Percentiles rank a stretch among this genome's conserved stretches.
Evolutionary conservation across 2,888 invertebrate genomes (phyloP).

Genomic region (Kuschelorhynchus macadamiae): DNA sequence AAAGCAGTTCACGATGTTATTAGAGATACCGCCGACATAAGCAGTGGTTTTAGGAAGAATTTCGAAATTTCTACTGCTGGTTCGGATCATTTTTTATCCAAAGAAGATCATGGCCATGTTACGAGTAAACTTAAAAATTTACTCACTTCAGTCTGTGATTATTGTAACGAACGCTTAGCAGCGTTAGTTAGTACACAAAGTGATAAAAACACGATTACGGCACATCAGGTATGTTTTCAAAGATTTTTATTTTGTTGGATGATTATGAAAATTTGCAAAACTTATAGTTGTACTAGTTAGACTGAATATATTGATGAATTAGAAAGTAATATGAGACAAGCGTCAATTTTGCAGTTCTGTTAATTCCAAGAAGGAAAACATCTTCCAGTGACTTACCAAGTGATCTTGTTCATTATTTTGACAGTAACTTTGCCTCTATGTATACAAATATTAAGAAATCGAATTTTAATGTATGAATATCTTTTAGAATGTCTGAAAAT

Average conservation of each 20-base stretch:
- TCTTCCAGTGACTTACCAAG: too few species aligned
- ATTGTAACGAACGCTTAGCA: conserved; percentile 93
- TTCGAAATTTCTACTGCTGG: conserved; percentile 60
- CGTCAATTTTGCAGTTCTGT: too few species aligned
- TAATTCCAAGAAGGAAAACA: too few species aligned
- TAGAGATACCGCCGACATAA: conserved; percentile 79
- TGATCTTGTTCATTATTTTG: too few species aligned
- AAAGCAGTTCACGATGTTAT: conserved; percentile 83
- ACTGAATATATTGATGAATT: too few species aligned
- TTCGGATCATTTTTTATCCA: conserved; percentile 78
- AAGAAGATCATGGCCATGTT: conserved; percentile 79
- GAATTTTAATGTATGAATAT: too few species aligned
- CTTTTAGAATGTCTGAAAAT: too few species aligned
- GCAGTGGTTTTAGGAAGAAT: conserved; percentile 70
- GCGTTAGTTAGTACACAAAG: conserved; percentile 87
- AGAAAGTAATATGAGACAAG: too few species aligned
- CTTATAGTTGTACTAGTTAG: too few species aligned
- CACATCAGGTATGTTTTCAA: conserved; percentile 78
- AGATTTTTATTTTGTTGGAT: not conserved
- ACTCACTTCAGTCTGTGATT: conserved; percentile 87
- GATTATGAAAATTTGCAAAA: too few species aligned
- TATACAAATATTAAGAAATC: too few species aligned
- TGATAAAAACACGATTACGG: conserved; percentile 80
- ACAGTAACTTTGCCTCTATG: too few species aligned
- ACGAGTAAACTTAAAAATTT: conserved; percentile 82